Base-by-base conservation (phyloP, 2,888 invertebrate species). In the Drosophila merina region DNA sequence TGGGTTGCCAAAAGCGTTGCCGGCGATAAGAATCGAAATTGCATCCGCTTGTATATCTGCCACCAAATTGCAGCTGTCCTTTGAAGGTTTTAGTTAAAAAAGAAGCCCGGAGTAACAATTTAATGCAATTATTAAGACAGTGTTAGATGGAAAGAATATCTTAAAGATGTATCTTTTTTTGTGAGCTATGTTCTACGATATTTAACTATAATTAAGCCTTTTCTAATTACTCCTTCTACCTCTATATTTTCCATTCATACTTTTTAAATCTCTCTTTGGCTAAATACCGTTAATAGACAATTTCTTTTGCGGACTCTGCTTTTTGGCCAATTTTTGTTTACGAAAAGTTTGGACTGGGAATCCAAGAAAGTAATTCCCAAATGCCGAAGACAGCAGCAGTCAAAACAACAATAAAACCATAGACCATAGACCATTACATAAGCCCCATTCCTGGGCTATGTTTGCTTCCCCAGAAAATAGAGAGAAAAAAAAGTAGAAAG, bases 401-500 rank as follows among this genome's bases (percentile, higher is more conserved):
- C 67, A 68, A 68, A 68, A 68, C 38, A 57, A 45, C 57, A 57
- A 67, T 33, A 67, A 50, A 25, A 20, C 20, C 20, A 20, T 20
- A 28, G 6, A 14, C 40, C 42, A 63, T 42, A 45, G 52, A 55
- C 56, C 68, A 67, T 64, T 68, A 69, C 68, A 68, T 68, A 68
- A 68, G 68, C 47, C 33, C 47, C 9, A 26, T 45, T 60, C 20
- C 36, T 12, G 0, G 10, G 6, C 4, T 5, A n/a, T 33, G 5
- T 33, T 33, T 33, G 33, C 33, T 33, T 33, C 33, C 4, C 33
- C 33, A 12, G 12, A 59, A 57, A 30, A 31, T 9, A 10, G 45
- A 55, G 0, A 12, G n/a, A n/a, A n/a, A 45, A 48, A 83, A 78
- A 85, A 85, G 83, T 79, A 82, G 86, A 82, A 82, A 82, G 81